phyloP scores from a whole-genome alignment of 2,113 vertebrate species.

The Notiomystis cincta region DNA sequence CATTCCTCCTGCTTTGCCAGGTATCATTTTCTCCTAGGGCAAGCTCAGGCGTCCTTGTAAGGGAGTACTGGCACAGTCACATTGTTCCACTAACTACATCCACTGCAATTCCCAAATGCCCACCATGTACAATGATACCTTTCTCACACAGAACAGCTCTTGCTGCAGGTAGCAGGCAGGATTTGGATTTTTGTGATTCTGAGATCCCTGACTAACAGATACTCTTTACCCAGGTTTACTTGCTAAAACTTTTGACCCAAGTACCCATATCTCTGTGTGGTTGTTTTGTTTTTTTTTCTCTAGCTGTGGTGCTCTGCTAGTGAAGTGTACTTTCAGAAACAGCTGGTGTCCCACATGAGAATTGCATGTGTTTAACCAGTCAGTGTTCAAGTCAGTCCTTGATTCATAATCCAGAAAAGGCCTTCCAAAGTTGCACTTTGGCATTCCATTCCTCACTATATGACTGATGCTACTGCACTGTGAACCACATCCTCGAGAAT shows the following conservation, averaged over 20 bases:
- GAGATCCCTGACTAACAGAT: not conserved
- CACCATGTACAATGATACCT: not conserved
- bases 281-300: not conserved
- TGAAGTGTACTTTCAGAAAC: not conserved
- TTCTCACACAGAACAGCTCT: not conserved
- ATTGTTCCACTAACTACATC: not conserved
- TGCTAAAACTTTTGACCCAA: not conserved
- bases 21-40: not conserved
- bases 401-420: not conserved
- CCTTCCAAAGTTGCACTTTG: not conserved
- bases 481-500: fast-evolving
- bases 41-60: not conserved
- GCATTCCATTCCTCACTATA: not conserved
- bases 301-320: not conserved
- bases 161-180: not conserved
- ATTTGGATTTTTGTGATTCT: not conserved
- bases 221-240: not conserved
- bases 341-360: not conserved
- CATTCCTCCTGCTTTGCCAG: not conserved
- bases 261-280: not conserved
- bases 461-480: not conserved
- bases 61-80: not conserved
- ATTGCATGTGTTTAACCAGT: not conserved
- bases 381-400: not conserved
- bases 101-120: not conserved